phyloP scores from a whole-genome alignment of 2,888 invertebrate genomes.

The Cybosia mesomella region DNA sequence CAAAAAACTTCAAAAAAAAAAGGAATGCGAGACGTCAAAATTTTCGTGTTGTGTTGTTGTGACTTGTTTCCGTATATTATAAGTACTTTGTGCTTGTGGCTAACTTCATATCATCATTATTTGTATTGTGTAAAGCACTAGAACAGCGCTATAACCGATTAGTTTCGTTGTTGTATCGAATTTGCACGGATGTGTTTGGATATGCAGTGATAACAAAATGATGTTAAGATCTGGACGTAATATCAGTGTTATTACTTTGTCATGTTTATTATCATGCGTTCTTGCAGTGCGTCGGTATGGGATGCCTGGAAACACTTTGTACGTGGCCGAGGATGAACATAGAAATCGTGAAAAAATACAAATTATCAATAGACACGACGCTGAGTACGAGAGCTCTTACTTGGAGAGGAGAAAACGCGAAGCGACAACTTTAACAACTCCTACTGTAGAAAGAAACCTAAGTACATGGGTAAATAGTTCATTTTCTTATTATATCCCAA shows the following conservation, averaged over 20 bases:
- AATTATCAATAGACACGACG: conserved; percentile 68
- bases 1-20: too few relatives aligned
- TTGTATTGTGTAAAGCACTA: too few relatives aligned
- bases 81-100: too few relatives aligned
- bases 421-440: conserved; percentile 66
- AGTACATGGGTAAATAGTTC: conserved; percentile 82
- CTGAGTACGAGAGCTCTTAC: conserved; percentile 52
- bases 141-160: too few relatives aligned
- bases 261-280: conserved; percentile 68
- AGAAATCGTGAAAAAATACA: conserved; percentile 61
- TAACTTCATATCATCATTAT: too few relatives aligned
- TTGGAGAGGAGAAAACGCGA: conserved; percentile 77
- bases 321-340: conserved; percentile 69
- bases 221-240: conserved; percentile 72
- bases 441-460: conserved; percentile 72
- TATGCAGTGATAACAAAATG: conserved; percentile 84
- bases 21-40: too few relatives aligned
- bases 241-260: conserved; percentile 65
- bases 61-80: too few relatives aligned
- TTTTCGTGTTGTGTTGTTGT: too few relatives aligned
- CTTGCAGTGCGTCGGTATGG: conserved; percentile 69
- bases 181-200: conserved; percentile 65
- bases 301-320: conserved; percentile 65
- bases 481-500: conserved; percentile 70
- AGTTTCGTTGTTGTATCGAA: conserved; percentile 54